phyloP scores from a whole-genome alignment of 2,113 vertebrate genomes.

The Azemiops feae region DNA sequence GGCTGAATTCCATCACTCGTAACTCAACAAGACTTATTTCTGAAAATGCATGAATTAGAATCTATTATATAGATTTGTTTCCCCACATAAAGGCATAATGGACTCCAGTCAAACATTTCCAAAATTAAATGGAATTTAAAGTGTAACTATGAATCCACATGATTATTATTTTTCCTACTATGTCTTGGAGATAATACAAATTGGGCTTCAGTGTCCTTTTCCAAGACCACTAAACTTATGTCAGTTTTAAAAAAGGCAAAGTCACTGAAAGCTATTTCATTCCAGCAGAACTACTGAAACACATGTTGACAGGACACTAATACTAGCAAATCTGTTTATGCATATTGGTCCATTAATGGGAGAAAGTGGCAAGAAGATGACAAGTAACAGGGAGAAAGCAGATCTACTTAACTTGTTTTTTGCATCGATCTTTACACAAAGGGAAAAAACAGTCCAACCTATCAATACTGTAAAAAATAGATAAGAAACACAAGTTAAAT shows the following conservation, averaged over 20 bases:
- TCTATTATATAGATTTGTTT: neutral
- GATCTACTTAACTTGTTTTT: too few relatives aligned
- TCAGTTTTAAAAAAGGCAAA: neutral
- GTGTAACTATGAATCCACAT: neutral
- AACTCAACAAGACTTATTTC: neutral
- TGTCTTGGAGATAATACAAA: neutral
- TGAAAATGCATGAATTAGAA: neutral
- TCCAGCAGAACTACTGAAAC: neutral
- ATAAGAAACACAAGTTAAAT: too few relatives aligned
- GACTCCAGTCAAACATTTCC: neutral
- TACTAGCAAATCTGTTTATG: neutral
- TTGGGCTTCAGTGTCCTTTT: neutral
- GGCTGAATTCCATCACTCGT: neutral
- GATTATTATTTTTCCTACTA: neutral
- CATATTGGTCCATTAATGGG: neutral
- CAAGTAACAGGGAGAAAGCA: too few relatives aligned
- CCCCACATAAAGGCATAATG: neutral
- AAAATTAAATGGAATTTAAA: neutral
- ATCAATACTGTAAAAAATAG: too few relatives aligned
- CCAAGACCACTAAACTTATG: neutral
- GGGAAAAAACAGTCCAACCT: too few relatives aligned
- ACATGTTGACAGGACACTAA: neutral
- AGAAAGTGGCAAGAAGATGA: too few relatives aligned
- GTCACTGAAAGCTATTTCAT: neutral
- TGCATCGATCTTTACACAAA: too few relatives aligned